Base-by-base conservation (phyloP, 2,113 vertebrate species). In the Varanus komodoensis region DNA sequence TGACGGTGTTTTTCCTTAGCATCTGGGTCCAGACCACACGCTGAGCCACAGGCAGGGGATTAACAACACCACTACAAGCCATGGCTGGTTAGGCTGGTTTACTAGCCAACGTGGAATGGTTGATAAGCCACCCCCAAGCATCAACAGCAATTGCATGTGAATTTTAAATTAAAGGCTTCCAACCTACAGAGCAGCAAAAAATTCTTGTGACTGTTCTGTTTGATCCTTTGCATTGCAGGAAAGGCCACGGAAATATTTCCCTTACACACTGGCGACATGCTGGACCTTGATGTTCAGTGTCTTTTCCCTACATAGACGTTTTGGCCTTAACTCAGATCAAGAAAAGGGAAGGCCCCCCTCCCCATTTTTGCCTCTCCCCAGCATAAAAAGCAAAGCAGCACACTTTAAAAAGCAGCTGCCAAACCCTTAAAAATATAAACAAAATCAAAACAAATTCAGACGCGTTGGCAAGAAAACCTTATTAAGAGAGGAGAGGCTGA, bases 211-310 rank as follows among this genome's bases (percentile, higher is more conserved):
- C 69, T 89, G 54, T 11, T 77, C 21, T 9, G 9, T 34, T 68
- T 11, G 48, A 52, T 68, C n/a, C 48, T 34, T 84, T 52, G 64
- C 32, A 11, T 52, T 89, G 82, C 32, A 8, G 32, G 50, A 78
- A 78, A 89, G 74, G 32, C 12, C 44, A 84, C 57, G 12, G 79
- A 48, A 89, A 82, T 44, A 69, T 78, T 77, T 84, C 15, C 82
- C 48, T 85, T 54, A 85, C 15, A 15, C 64, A 79, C 44, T 61
- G 54, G 68, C 78, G 77, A 68, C 44, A 78, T 19, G 32, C 61
- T 38, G 57, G 61, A 79, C 11, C 71, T 84, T 77, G 73, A 67
- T 50, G 71, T 68, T 27, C 12, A 44, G 6, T 15, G 29, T 57
- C 12, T 77, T 64, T 89, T 67, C 5, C 5, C 29, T 67, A 23